phyloP scores from a whole-genome alignment of 2,888 invertebrate species.

The Actias luna region DNA sequence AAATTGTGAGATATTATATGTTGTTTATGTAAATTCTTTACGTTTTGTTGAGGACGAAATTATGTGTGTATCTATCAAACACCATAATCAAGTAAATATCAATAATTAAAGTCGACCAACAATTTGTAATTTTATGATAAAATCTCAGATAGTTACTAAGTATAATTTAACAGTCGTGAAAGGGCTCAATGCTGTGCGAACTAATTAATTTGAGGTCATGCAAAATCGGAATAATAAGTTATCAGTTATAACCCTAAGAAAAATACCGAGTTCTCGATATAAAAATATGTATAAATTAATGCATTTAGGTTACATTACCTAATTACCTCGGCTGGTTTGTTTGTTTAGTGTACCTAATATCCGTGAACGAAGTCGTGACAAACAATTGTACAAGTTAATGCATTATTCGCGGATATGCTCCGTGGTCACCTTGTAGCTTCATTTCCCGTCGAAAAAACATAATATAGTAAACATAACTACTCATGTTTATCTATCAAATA shows the following conservation, averaged over 20 bases:
- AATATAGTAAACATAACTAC: not conserved
- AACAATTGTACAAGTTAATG: slow-evolving; percentile 30
- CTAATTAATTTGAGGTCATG: not conserved
- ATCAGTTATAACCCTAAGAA: not conserved
- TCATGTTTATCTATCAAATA: not conserved
- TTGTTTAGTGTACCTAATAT: not conserved
- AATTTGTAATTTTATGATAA: not conserved
- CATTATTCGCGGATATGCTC: slow-evolving; percentile 35
- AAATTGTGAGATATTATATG: no score
- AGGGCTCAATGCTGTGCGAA: not conserved
- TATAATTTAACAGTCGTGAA: not conserved
- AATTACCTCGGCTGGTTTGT: slow-evolving; percentile 31
- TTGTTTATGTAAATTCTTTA: no score
- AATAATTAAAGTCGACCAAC: not conserved
- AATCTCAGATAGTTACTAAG: not conserved
- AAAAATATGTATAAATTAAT: not conserved
- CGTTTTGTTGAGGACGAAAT: no score
- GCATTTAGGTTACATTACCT: slow-evolving; percentile 31
- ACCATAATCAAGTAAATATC: not conserved
- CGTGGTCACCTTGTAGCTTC: slow-evolving; percentile 12
- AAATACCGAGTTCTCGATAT: not conserved
- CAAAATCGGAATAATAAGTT: not conserved
- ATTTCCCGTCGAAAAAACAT: slow-evolving; percentile 10
- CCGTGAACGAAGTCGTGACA: slow-evolving; percentile 31
- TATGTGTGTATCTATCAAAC: no score